Base-by-base conservation (phyloP, 2,888 invertebrate genomes). In the Apodemia duryi region DNA sequence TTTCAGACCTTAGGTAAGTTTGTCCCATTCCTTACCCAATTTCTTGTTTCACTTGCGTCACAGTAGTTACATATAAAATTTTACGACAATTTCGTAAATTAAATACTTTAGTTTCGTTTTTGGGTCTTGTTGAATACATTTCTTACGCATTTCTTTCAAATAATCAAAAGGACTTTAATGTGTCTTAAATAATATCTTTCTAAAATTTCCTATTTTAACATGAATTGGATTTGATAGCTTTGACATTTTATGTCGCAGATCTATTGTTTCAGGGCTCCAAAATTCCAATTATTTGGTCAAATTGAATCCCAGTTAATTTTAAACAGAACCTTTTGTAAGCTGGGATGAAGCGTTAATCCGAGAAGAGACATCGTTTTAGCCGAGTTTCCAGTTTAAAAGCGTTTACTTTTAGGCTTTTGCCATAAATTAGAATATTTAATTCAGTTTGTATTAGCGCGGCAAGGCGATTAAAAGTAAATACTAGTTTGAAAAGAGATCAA, bases 201-300 rank as follows among this genome's bases (percentile, higher is more conserved):
- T 2, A 11, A 43, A 43, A 43, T 11, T 11, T 43, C 11, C 1
- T 11, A 11, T 43, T 11, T 43, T 4, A 43, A 1, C 13, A 43
- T 43, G 11, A 13, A 43, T 43, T 3, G 4, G 13, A 11, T 11
- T 11, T 43, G 11, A 13, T 46, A 46, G n/a, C 13, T 46, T 38
- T 38, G 9, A 38, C 3, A 6, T n/a, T 46, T 13, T n/a, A 5
- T 46, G 2, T 11, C 43, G 11, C 6, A 6, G 1, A 51, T 51
- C 51, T 51, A n/a, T n/a, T 32, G 32, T 71, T 69, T 69, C 60
- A 1, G 66, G 65, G 71, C 69, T 68, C 63, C 63, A 7, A 57
- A 61, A 64, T 66, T 63, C 51, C 66, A 71, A 72, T 73, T 70
- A 71, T 71, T 70, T 57, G 65, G 57, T 43, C 54, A 66, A 71